These are phyloP conservation scores for Aurelia aurita DNA, from an alignment of 30 jellyfish, hydroid and myxozoan genomes.

Conservation along the genomic window DNA sequence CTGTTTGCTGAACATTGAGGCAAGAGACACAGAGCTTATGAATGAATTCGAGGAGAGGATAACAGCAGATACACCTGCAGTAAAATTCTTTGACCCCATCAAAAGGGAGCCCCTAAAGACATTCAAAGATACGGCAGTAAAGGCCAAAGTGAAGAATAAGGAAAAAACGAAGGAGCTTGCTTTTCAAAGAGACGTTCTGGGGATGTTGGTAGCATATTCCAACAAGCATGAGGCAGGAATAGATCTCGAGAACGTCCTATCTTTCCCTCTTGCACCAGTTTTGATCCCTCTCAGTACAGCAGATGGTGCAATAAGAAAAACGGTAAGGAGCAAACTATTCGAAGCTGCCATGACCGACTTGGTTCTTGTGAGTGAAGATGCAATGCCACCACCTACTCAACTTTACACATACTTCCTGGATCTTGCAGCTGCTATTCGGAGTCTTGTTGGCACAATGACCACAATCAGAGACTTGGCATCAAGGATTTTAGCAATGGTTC, in stretches of 20 bases:
- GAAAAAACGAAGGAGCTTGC: conserved; percentile 7
- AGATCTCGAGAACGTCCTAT: conserved; percentile 9
- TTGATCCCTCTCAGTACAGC: conserved; percentile 40
- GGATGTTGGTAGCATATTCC: neutral
- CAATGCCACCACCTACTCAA: conserved; percentile 6
- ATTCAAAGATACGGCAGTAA: neutral
- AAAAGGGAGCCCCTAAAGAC: conserved; percentile 16
- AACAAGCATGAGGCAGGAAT: conserved; percentile 25
- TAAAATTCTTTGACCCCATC: conserved; percentile 15
- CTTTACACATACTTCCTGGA: neutral
- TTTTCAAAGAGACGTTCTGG: conserved; percentile 5
- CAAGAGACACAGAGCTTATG: neutral
- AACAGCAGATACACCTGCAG: conserved; percentile 4
- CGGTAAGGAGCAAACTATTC: conserved; percentile 11
- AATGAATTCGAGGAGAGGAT: conserved; percentile 1
- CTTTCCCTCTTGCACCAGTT: neutral
- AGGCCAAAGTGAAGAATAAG: neutral
- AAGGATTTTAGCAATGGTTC: too few relatives aligned
- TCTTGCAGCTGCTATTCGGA: neutral
- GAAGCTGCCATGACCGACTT: conserved; percentile 18
- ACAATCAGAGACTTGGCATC: conserved; percentile 2
- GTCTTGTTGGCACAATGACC: neutral
- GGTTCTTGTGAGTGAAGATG: neutral
- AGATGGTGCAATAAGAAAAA: conserved; percentile 54
- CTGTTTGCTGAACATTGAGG: neutral